Evolutionary conservation across 1,140 invertebrate genomes (phyloP), one percentile per base, ranked within the genome.

Genomic region (Hycleus cichorii): DNA sequence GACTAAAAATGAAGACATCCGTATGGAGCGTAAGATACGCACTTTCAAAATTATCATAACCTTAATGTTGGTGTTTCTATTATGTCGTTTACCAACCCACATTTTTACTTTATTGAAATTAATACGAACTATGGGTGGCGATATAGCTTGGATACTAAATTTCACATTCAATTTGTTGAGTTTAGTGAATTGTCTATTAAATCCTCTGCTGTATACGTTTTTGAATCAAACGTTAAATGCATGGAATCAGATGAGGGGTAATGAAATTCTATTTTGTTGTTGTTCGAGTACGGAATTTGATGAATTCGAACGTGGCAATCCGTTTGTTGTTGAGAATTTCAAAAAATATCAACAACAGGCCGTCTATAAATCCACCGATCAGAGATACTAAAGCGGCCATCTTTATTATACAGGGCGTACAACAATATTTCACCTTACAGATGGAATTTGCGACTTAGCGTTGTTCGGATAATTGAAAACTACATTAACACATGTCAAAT

Each of bases 181-280:
- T 18, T 59, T 81, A 4, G 42, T 77, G 3, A 80, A 77, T 48
- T 77, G 77, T 24, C 73, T 74, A 1, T 26, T 82, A 3, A 80
- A 83, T 73, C 81, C 81, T 2, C 74, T 82, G 32, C 66, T 83
- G 2, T 83, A 82, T 57, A 76, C 78, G 0, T 83, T 80, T 60
- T 66, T 82, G 2, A 74, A 77, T 12, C 73, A 78, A 56, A 77
- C 79, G 5, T 67, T 81, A 26, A 53, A 53, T 3, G 46, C 62
- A 12, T 59, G 60, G 7, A 59, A 44, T 10, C 47, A 63, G 18
- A 55, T 62, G 26, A 58, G 58, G 8, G 64, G 65, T 6, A 64
- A 55, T 12, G 60, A 67, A 49, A 63, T 71, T 11, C 67, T 65
- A 11, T 74, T 67, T 48, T 72, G 69, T 51, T 72, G 65, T 40